These are phyloP conservation scores for Patagioenas fasciata DNA, from an alignment of 2,113 vertebrate genomes.

Conservation along the genomic window DNA sequence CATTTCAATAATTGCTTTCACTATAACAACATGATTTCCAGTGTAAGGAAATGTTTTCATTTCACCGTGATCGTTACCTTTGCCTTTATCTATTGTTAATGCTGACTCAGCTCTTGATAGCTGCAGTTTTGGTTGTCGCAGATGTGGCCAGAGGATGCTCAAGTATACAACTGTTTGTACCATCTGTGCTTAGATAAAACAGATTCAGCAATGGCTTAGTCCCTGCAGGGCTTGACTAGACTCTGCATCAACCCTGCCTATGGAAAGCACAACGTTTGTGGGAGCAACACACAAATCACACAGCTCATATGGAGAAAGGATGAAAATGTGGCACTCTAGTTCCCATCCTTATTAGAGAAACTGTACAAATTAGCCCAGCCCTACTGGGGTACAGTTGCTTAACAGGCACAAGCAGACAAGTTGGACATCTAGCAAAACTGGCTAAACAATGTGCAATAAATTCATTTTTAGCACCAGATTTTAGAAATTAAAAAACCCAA, in stretches of 20 bases:
- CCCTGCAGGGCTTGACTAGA: neutral
- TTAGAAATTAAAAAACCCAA: neutral
- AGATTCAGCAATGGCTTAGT: neutral
- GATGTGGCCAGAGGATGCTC: neutral
- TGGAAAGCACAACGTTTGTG: rapidly evolving
- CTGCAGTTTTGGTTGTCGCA: neutral
- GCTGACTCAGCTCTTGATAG: neutral
- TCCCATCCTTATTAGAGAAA: neutral
- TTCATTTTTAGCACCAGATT: neutral
- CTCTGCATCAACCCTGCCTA: neutral
- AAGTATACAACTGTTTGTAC: neutral
- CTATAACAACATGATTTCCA: neutral
- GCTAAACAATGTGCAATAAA: neutral
- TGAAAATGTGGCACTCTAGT: neutral
- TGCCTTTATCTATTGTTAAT: neutral
- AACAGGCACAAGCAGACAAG: neutral
- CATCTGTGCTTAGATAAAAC: neutral
- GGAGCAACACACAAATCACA: rapidly evolving
- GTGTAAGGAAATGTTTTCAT: neutral
- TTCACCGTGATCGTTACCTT: neutral
- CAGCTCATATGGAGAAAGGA: rapidly evolving
- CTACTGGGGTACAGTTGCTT: neutral
- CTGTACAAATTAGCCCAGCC: neutral
- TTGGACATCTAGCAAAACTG: neutral
- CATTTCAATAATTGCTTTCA: neutral